phyloP scores from a whole-genome alignment of 2,888 invertebrate species.

The Napeogenes sylphis region DNA sequence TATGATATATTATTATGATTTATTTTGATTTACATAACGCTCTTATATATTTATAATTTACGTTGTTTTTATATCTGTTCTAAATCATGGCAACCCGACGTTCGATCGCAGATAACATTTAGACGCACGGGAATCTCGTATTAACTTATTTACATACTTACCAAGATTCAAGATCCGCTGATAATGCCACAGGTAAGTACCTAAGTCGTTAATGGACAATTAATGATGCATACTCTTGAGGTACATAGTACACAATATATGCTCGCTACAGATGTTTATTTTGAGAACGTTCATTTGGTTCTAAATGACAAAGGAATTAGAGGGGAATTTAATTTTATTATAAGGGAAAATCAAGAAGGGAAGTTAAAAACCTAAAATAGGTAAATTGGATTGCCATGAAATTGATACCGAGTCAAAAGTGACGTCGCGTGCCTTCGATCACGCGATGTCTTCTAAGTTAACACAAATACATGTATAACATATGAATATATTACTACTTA shows the following conservation, averaged over 20 bases:
- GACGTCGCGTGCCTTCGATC: constrained; percentile 26
- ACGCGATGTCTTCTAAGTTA: constrained; percentile 19
- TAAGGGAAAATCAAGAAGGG: neutral
- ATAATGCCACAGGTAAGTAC: constrained; percentile 32
- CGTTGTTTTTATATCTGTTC: too few relatives aligned
- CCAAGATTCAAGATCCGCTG: constrained; percentile 28
- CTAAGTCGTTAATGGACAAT: constrained; percentile 34
- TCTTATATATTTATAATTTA: too few relatives aligned
- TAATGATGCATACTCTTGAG: constrained; percentile 24
- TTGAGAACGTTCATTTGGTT: too few relatives aligned
- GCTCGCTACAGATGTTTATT: too few relatives aligned
- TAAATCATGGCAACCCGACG: constrained; percentile 19
- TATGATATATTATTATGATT: neutral
- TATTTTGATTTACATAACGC: neutral
- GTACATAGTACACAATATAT: constrained; percentile 8
- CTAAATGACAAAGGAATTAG: too few relatives aligned
- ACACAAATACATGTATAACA: too few relatives aligned
- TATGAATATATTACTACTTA: too few relatives aligned
- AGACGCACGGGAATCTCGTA: constrained; percentile 33
- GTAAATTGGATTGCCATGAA: constrained; percentile 22
- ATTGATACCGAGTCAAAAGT: constrained; percentile 20
- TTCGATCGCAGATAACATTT: constrained; percentile 36
- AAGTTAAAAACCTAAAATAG: constrained; percentile 18
- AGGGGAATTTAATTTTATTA: too few relatives aligned
- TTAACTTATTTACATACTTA: constrained; percentile 35